Percentiles rank a stretch among this genome's conserved stretches.
phyloP scores from a whole-genome alignment of 2,797 vertebrate species.

The Enoplosus armatus region DNA sequence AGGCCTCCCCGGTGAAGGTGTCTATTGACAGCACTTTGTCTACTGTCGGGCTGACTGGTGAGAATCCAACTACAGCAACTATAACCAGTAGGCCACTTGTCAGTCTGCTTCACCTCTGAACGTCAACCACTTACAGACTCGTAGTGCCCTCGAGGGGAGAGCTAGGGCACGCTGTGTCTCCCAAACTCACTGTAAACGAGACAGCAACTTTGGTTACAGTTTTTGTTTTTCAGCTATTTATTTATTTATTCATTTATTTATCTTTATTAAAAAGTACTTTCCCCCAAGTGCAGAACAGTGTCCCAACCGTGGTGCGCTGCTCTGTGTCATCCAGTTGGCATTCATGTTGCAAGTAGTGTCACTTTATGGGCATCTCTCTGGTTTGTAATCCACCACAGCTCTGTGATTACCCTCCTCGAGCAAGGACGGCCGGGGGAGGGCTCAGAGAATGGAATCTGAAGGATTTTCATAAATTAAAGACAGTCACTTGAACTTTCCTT shows the following conservation, averaged over 20 bases:
- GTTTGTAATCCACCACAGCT: conserved; percentile 84
- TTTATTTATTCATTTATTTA: conserved; percentile 86
- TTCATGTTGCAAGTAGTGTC: conserved; percentile 83
- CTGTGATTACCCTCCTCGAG: conserved; percentile 87
- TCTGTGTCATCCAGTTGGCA: conserved; percentile 84
- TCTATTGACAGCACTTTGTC: conserved; percentile 91
- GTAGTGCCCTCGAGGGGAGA: conserved; percentile 85
- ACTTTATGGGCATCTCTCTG: conserved; percentile 79
- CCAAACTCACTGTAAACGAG: conserved; percentile 99
- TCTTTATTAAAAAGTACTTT: conserved; percentile 94
- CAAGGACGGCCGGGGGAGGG: conserved; percentile 86
- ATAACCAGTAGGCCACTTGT: conserved; percentile 90
- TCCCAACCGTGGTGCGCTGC: conserved; percentile 88
- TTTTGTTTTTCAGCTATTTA: conserved; percentile 90
- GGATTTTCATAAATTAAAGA: conserved; percentile 99
- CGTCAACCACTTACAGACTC: conserved; percentile 82
- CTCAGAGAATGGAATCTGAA: conserved; percentile 96
- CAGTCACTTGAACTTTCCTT: conserved; percentile 95
- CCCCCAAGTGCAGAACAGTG: conserved; percentile 92
- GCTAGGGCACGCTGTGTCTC: conserved; percentile 90
- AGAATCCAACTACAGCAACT: conserved; percentile 89
- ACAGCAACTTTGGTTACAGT: conserved; percentile 99
- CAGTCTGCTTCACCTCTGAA: conserved; percentile 92
- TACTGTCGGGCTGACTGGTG: conserved; percentile 91
- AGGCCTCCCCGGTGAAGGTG: conserved; percentile 92